Conservation (phyloP, 2,888 invertebrate genomes). For the Synanthedon andrenaeformis region DNA sequence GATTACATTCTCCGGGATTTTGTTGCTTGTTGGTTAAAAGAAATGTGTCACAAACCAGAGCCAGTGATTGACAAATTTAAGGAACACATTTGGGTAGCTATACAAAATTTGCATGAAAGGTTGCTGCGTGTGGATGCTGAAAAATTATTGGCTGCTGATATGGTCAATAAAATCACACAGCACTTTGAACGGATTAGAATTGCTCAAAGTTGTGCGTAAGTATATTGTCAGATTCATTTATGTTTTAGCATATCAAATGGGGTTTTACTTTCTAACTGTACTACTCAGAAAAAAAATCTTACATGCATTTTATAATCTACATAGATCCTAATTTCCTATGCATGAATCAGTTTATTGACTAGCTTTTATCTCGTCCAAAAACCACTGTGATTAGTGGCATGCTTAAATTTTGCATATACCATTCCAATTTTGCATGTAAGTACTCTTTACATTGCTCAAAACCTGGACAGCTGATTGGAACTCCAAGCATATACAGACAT, state of each 20-base stretch:
- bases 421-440: no score
- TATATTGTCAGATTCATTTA: slow-evolving; percentile 14
- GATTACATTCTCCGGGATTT: slow-evolving; percentile 85
- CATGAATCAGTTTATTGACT: no score
- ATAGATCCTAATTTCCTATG: no score
- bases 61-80: slow-evolving; percentile 75
- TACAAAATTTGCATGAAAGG: slow-evolving; percentile 79
- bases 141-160: slow-evolving; percentile 84
- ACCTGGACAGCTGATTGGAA: no score
- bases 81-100: slow-evolving; percentile 85
- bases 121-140: slow-evolving; percentile 82
- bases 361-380: no score
- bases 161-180: slow-evolving; percentile 82
- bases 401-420: no score
- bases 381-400: no score
- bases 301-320: no score
- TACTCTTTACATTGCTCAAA: no score
- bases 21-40: slow-evolving; percentile 80
- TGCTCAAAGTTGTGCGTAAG: slow-evolving; percentile 81
- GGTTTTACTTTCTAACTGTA: no score
- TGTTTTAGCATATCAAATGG: neutral
- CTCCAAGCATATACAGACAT: no score
- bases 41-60: slow-evolving; percentile 76
- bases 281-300: neutral
- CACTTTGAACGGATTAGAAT: slow-evolving; percentile 89